phyloP scores from a whole-genome alignment of 2,113 vertebrate genomes.

The Entelurus aequoreus region DNA sequence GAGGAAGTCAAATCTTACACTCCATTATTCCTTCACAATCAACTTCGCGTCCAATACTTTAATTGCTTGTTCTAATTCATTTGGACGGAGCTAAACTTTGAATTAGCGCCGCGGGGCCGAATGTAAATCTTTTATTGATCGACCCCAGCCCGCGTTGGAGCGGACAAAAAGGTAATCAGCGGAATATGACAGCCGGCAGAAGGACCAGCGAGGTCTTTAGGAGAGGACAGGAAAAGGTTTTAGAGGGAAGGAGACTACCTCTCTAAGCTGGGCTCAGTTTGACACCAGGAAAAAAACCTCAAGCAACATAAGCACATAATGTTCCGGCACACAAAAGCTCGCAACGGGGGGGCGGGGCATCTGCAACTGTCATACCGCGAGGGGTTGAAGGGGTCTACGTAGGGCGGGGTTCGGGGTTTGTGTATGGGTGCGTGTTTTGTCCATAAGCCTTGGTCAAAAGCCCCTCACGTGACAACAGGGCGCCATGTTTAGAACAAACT shows the following conservation, averaged over 20 bases:
- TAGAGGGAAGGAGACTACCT: background rate
- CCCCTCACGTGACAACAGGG: too few relatives aligned
- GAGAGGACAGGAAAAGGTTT: background rate
- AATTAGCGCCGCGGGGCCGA: slow-evolving; percentile 25
- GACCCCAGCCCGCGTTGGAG: background rate
- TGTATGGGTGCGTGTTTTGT: too few relatives aligned
- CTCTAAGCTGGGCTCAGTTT: too few relatives aligned
- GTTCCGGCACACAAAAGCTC: too few relatives aligned
- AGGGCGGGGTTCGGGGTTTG: too few relatives aligned
- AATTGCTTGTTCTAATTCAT: slow-evolving; percentile 1
- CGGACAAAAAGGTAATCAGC: background rate
- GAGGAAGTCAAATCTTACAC: background rate
- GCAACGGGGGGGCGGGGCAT: too few relatives aligned
- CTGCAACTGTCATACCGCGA: too few relatives aligned
- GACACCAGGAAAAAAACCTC: too few relatives aligned
- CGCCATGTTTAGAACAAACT: too few relatives aligned
- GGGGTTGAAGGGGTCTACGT: too few relatives aligned
- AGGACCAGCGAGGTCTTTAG: background rate
- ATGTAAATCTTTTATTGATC: slow-evolving; percentile 40
- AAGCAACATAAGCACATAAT: too few relatives aligned
- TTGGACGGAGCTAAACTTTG: background rate
- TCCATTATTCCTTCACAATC: background rate
- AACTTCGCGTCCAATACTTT: background rate
- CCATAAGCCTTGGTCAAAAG: too few relatives aligned
- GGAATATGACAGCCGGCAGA: background rate